Evolutionary conservation across 2,797 vertebrate species (phyloP).

Genomic region (Rhinichthys osculus): DNA sequence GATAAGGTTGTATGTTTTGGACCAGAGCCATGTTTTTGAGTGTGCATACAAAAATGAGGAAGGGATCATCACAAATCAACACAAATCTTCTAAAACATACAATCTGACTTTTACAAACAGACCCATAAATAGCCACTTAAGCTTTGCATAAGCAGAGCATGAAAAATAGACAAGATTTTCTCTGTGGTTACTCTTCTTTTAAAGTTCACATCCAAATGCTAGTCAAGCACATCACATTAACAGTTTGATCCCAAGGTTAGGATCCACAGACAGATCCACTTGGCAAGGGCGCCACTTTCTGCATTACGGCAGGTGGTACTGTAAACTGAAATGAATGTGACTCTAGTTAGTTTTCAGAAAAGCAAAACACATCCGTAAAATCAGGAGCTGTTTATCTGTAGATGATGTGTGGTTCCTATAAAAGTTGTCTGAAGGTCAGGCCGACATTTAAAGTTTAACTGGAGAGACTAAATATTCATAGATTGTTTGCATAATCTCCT

Average conservation of each 20-base stretch:
- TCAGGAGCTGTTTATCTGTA: slow-evolving; percentile 18
- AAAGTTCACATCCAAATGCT: slow-evolving; percentile 24
- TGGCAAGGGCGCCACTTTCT: not conserved
- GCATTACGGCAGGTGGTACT: slow-evolving; percentile 8
- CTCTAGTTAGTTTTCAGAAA: slow-evolving; percentile 6
- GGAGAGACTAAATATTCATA: slow-evolving; percentile 69
- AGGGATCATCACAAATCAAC: slow-evolving; percentile 3
- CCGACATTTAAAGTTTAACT: slow-evolving; percentile 66
- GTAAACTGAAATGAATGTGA: not conserved
- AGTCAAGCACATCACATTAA: slow-evolving; percentile 43
- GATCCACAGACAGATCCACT: slow-evolving; percentile 31
- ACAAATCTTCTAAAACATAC: slow-evolving; percentile 36
- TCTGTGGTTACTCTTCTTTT: slow-evolving; percentile 15
- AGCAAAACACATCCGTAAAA: slow-evolving; percentile 25
- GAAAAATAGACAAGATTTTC: slow-evolving; percentile 2
- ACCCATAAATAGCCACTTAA: not conserved
- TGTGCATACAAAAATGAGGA: slow-evolving; percentile 6
- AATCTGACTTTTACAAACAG: slow-evolving; percentile 43
- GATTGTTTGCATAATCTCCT: slow-evolving; percentile 65
- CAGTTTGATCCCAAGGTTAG: slow-evolving; percentile 19
- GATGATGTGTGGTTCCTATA: slow-evolving; percentile 14
- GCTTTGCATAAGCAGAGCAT: slow-evolving; percentile 13
- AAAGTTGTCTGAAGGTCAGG: slow-evolving; percentile 10
- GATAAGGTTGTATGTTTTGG: slow-evolving; percentile 8
- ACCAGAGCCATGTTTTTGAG: not conserved